phyloP scores from a whole-genome alignment of 2,113 vertebrate species.

The Erythrocebus patas region DNA sequence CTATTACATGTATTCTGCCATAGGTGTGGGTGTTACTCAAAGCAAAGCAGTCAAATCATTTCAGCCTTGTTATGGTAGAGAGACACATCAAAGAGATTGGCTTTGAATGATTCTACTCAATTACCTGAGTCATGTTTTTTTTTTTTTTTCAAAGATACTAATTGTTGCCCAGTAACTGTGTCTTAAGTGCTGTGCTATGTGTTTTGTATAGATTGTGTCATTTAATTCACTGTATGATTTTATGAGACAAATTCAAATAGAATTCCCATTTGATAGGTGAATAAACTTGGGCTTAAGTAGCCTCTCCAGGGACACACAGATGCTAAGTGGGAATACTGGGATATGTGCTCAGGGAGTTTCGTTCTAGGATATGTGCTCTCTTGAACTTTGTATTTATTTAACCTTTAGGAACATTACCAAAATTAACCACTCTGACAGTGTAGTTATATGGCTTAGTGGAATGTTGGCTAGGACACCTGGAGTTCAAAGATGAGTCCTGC shows the following conservation, averaged over 20 bases:
- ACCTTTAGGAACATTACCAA: neutral
- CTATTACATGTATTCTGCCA: neutral
- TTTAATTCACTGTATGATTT: neutral
- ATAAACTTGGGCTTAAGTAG: neutral
- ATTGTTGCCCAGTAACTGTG: neutral
- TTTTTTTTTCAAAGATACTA: neutral
- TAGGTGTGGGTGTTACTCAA: neutral
- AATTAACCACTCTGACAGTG: neutral
- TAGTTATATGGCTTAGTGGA: neutral
- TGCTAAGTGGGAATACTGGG: neutral
- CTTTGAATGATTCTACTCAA: neutral
- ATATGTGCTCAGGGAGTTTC: neutral
- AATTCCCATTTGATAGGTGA: neutral
- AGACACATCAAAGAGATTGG: neutral
- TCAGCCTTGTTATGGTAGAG: neutral
- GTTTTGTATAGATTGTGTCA: neutral
- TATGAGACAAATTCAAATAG: neutral
- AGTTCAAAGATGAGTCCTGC: neutral
- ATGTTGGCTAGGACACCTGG: neutral
- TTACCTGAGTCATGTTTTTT: neutral
- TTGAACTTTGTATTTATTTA: neutral
- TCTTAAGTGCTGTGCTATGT: neutral
- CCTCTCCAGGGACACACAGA: neutral
- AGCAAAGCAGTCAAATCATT: conserved; percentile 25
- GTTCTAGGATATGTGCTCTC: neutral